Evolutionary conservation across 2,113 vertebrate genomes (phyloP).

Genomic region (Manacus vitellinus): DNA sequence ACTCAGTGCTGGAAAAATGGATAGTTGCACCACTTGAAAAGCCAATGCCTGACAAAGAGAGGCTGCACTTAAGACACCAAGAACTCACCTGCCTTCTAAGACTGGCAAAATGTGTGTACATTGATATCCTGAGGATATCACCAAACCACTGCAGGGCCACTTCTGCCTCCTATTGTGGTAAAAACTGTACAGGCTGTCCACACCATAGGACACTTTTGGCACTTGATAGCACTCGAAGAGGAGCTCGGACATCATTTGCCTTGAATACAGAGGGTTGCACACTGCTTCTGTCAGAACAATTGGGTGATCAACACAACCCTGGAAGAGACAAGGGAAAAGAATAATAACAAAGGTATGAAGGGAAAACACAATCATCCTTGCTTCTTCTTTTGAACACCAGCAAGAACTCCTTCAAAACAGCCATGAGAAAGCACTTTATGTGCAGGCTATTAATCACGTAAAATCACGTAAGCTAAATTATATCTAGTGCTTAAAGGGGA

Average conservation of each 20-base stretch:
- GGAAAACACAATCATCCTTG: not conserved
- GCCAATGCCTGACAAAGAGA: not conserved
- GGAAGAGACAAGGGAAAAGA: not conserved
- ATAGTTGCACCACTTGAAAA: not conserved
- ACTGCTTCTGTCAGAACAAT: constrained; percentile 82
- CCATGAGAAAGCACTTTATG: not conserved
- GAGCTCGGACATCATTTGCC: constrained; percentile 88
- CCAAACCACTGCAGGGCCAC: constrained; percentile 79
- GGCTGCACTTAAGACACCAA: not conserved
- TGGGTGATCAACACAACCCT: constrained; percentile 82
- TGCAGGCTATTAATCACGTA: accelerated
- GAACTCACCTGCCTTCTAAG: constrained; percentile 88
- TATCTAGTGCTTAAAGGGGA: not conserved
- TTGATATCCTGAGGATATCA: constrained; percentile 92
- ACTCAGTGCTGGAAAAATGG: not conserved
- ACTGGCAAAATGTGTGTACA: constrained; percentile 93
- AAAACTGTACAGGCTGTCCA: constrained; percentile 93
- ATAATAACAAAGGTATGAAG: not conserved
- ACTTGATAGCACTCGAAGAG: constrained; percentile 94
- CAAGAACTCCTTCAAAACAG: not conserved
- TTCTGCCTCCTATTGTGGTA: constrained; percentile 78
- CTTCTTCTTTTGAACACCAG: not conserved
- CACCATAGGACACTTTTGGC: constrained; percentile 89
- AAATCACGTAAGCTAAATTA: not conserved
- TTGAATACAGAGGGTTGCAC: constrained; percentile 80